Conservation (phyloP, 2,888 invertebrate species). For the Dioctria linearis region DNA sequence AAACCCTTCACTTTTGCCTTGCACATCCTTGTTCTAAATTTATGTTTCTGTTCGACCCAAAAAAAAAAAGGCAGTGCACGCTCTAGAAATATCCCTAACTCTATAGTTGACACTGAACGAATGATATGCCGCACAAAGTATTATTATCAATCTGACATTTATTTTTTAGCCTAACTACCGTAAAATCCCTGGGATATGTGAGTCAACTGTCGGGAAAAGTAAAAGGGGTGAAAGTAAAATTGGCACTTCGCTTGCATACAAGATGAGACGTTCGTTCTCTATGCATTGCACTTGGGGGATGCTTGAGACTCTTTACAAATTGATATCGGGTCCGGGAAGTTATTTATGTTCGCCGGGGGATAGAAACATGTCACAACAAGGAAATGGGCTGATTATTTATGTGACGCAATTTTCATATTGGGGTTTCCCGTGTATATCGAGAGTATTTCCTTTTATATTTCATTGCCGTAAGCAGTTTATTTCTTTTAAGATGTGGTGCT, state of each 20-base stretch:
- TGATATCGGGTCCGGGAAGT: conserved; percentile 61
- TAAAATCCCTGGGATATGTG: conserved; percentile 7
- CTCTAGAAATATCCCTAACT: no score
- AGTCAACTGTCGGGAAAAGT: neutral
- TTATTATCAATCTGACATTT: conserved; percentile 56
- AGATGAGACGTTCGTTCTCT: conserved; percentile 53
- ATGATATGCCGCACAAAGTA: neutral
- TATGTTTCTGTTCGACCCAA: neutral
- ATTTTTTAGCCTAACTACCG: neutral
- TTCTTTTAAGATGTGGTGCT: no score
- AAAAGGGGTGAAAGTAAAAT: conserved; percentile 45
- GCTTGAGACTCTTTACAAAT: conserved; percentile 57
- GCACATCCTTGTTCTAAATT: neutral
- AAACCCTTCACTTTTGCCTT: conserved; percentile 6
- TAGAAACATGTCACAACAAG: conserved; percentile 61
- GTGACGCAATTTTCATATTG: conserved; percentile 62
- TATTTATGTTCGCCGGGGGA: conserved; percentile 63
- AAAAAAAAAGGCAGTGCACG: neutral
- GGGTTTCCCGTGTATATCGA: conserved; percentile 20
- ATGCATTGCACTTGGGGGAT: conserved; percentile 25
- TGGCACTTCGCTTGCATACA: conserved; percentile 58
- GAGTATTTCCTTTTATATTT: conserved; percentile 1
- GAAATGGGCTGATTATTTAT: conserved; percentile 62
- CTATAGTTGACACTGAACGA: neutral
- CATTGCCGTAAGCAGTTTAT: neutral